Conservation (phyloP, 37 sponge, comb jelly and placozoan genomes). For the Beroe forskalii region DNA sequence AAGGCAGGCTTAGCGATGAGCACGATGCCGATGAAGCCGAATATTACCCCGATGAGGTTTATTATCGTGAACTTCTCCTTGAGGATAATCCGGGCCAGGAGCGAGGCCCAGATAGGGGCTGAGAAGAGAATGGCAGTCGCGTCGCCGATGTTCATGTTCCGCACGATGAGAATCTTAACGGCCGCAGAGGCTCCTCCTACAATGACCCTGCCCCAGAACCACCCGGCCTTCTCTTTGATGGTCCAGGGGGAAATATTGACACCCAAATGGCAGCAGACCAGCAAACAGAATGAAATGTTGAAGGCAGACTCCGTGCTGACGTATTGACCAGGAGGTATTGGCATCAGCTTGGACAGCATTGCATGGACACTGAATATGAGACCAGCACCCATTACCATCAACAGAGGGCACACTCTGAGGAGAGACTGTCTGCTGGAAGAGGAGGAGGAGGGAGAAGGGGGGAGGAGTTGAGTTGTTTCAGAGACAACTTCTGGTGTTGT, state of each 20-base stretch:
- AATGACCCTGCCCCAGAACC: constrained; percentile 30
- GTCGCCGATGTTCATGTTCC: constrained; percentile 66
- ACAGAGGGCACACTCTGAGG: not conserved
- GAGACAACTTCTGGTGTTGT: too few species aligned
- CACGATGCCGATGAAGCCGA: constrained; percentile 30
- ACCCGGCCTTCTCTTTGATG: not conserved
- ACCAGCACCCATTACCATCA: not conserved
- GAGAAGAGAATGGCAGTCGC: constrained; percentile 50
- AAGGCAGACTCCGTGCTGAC: not conserved
- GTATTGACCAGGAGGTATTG: constrained; percentile 20
- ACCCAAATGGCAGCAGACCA: not conserved
- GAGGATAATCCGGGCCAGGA: constrained; percentile 17
- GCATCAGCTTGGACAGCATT: constrained; percentile 7
- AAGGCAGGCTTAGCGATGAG: constrained; percentile 21
- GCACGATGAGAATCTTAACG: not conserved
- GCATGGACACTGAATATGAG: constrained; percentile 20
- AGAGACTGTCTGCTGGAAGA: too few species aligned
- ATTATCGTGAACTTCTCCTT: constrained; percentile 57
- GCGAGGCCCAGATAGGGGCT: not conserved
- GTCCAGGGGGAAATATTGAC: not conserved
- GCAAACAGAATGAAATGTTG: constrained; percentile 1
- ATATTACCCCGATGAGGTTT: not conserved
- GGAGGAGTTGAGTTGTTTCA: too few species aligned
- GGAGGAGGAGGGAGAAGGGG: too few species aligned
- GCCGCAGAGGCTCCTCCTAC: not conserved